These are phyloP conservation scores for Bubo blakistoni DNA, from an alignment of 2,113 vertebrate species.

Conservation along the genomic window DNA sequence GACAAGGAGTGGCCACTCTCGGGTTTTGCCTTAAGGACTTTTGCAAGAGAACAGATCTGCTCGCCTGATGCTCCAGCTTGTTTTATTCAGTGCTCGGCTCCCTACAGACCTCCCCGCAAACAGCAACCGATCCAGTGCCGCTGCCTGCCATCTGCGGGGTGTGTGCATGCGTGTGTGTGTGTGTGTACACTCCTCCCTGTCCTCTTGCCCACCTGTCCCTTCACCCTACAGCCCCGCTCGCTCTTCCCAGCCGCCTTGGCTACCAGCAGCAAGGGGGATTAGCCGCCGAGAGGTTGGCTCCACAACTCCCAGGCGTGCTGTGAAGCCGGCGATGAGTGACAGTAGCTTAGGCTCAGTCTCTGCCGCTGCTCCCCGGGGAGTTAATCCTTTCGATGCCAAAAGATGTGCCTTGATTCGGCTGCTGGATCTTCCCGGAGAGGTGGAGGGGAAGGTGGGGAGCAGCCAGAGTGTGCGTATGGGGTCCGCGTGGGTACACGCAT, in stretches of 20 bases:
- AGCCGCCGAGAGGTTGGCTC: background rate
- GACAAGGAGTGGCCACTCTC: background rate
- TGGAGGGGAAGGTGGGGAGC: background rate
- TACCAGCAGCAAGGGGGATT: background rate
- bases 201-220: background rate
- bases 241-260: background rate
- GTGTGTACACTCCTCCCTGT: background rate
- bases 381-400: conserved; percentile 31
- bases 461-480: background rate
- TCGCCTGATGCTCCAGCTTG: background rate
- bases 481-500: background rate
- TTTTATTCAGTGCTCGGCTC: background rate
- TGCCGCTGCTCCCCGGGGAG: background rate
- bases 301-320: background rate
- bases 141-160: background rate
- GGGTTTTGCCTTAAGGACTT: conserved; percentile 34
- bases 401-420: background rate
- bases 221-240: background rate
- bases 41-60: background rate
- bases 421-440: background rate
- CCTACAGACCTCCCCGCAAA: background rate
- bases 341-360: background rate
- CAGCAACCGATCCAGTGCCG: background rate
- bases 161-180: background rate
- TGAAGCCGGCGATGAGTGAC: background rate